Evolutionary conservation across 2,797 vertebrate species (phyloP), one percentile per base, ranked within the genome.

Genomic region (Acipenser transmontanus): DNA sequence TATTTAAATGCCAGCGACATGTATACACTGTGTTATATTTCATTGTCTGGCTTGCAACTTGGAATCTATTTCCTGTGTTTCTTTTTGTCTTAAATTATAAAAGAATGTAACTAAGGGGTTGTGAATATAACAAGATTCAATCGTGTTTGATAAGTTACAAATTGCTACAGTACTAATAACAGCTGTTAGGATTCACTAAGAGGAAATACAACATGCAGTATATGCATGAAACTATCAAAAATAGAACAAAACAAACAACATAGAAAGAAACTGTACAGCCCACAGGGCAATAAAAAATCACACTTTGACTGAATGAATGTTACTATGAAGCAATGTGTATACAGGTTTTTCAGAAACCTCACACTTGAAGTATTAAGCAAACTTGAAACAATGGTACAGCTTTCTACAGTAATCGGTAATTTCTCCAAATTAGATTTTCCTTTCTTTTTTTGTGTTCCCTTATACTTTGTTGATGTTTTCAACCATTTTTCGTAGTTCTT

Each of bases 131-230:
- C 34, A 89, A 90, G 89, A 84, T 87, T 89, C 90, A 90, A 90
- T 90, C 90, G 89, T 88, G 88, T 91, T 90, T 91, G 89, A 91
- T 91, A 91, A 88, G 87, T 91, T 90, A 88, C 87, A 89, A 91
- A 90, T 90, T 89, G 89, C 88, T 89, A 34, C 34, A 34, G 34
- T 34, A 87, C 88, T 88, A 89, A 90, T 90, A 88, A 86, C 86
- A 68, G 90, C 90, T 92, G 90, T 77, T 84, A 77, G 80, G 82
- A 85, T 84, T 89, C 85, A 87, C 82, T 82, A 86, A 78, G 75
- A 86, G 87, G 87, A 90, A 86, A 84, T 87, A 81, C 85, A 87
- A 88, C 89, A 84, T 82, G 79, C 81, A 82, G 85, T 79, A 85
- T 85, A 8, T 70, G 82, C 86, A 90, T 91, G 88, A 91, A 88